These are phyloP conservation scores for Cygnus olor DNA, from an alignment of 2,797 vertebrate genomes.

Conservation along the genomic window DNA sequence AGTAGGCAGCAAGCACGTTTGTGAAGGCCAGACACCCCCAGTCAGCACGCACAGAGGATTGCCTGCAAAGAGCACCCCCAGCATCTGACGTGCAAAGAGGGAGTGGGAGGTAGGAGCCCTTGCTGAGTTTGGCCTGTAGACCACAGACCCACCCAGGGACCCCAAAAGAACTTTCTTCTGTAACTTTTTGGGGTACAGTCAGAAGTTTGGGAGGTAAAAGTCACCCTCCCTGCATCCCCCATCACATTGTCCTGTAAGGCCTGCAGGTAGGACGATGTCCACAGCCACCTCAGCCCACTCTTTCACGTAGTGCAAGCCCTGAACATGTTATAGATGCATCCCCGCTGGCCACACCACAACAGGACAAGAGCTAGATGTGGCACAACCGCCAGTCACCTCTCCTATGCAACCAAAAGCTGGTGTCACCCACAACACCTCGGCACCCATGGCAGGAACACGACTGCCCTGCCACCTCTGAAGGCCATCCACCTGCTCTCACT, in stretches of 20 bases:
- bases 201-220: not conserved
- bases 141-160: no score
- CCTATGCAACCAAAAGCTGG: not conserved
- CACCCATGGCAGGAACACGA: not conserved
- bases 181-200: not conserved
- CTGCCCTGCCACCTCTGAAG: not conserved
- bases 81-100: not conserved
- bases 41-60: not conserved
- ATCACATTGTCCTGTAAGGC: not conserved
- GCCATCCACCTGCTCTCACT: not conserved
- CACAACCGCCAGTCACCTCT: fast-evolving
- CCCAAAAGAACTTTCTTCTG: not conserved
- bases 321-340: fast-evolving
- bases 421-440: not conserved
- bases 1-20: not conserved
- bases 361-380: not conserved
- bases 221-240: not conserved
- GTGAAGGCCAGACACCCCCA: not conserved
- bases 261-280: not conserved
- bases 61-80: not conserved
- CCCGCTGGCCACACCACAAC: not conserved
- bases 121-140: fast-evolving
- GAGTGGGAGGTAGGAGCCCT: not conserved
- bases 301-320: not conserved
- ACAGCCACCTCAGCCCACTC: not conserved